Conservation (phyloP, 1,140 invertebrate genomes). For the Trachymyrmex cornetzi region DNA sequence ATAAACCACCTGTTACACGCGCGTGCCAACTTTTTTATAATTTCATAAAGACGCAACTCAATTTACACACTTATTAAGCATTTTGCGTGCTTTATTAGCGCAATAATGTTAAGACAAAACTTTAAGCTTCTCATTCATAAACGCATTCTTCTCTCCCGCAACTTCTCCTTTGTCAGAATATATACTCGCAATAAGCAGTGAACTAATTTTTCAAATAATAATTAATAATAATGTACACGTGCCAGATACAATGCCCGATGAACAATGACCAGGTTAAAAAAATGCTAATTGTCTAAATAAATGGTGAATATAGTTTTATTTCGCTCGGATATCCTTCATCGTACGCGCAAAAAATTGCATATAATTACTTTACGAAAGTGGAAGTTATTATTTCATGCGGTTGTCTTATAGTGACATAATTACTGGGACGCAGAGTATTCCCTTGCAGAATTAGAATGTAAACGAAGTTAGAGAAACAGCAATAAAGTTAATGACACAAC, state of each 20-base stretch:
- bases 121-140: conserved; percentile 20
- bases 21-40: conserved; percentile 52
- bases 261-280: neutral
- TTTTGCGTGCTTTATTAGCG: conserved; percentile 56
- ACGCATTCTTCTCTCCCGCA: neutral
- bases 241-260: neutral
- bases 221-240: conserved; percentile 27
- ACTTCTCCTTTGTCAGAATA: neutral
- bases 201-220: neutral
- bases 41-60: conserved; percentile 62
- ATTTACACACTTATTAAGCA: conserved; percentile 55
- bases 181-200: neutral
- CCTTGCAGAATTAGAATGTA: conserved; percentile 40
- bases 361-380: conserved; percentile 20
- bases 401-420: conserved; percentile 17
- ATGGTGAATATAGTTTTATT: neutral
- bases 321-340: neutral
- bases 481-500: conserved; percentile 39
- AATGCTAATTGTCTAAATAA: neutral
- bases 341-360: neutral
- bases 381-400: conserved; percentile 2
- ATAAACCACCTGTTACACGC: conserved; percentile 59
- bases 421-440: neutral
- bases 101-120: conserved; percentile 54
- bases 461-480: conserved; percentile 36